A percentile compares a stretch with the other conserved stretches of the same genome.
phyloP scores from a whole-genome alignment of 2,888 invertebrate genomes.

The Lochmaea crataegi region DNA sequence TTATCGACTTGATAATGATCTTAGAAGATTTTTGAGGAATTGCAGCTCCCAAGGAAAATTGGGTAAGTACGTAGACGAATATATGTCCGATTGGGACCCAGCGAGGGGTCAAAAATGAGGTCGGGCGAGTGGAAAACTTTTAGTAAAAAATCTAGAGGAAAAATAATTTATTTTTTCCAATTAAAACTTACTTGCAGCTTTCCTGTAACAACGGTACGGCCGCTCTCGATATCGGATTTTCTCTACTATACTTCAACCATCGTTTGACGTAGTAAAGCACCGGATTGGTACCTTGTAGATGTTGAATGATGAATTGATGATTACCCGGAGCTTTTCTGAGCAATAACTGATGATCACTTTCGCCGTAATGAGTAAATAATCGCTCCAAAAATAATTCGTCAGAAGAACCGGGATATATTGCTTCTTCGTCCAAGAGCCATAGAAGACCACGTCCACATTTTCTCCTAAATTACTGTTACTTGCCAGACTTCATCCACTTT shows the following conservation, averaged over 20 bases:
- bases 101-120: no score
- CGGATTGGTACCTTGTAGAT: slow-evolving; percentile 89
- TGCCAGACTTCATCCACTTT: not conserved
- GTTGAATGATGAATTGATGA: slow-evolving; percentile 82
- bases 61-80: no score
- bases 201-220: slow-evolving; percentile 88
- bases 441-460: slow-evolving; percentile 75
- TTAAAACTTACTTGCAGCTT: slow-evolving; percentile 76
- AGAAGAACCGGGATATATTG: slow-evolving; percentile 84
- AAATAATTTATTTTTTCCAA: no score
- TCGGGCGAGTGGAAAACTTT: no score
- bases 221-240: slow-evolving; percentile 84
- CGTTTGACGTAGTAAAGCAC: slow-evolving; percentile 90
- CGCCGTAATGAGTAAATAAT: slow-evolving; percentile 83
- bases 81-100: no score
- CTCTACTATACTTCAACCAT: slow-evolving; percentile 89
- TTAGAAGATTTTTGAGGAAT: no score
- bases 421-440: slow-evolving; percentile 93
- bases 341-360: slow-evolving; percentile 76
- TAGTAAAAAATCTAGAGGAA: no score
- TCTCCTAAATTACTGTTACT: no score
- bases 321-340: slow-evolving; percentile 83
- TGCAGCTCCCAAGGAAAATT: no score
- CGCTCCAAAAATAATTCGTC: slow-evolving; percentile 92
- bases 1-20: no score